Evolutionary conservation across 2,888 invertebrate species (phyloP), one percentile per base, ranked within the genome.

Genomic region (Holacanthella duospinosa): DNA sequence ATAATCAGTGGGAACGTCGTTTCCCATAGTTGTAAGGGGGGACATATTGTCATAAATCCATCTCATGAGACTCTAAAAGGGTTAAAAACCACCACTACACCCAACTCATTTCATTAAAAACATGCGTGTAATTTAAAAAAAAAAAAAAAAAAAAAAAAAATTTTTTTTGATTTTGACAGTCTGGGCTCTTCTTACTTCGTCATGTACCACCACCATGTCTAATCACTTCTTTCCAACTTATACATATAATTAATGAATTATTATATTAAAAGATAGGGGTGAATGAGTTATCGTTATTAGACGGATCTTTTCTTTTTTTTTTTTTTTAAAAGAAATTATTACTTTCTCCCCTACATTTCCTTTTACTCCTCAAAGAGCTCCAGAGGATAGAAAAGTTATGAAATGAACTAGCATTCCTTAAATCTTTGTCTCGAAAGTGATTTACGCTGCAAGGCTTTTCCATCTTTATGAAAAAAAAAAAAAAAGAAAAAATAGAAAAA

Each of bases 261-360:
- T 48, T n/a, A n/a, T 36, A 16, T 36, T 36, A 36, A 36, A 4
- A 48, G 36, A 48, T 48, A 48, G 12, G 12, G 48, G 48, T 48
- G 36, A 21, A n/a, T 57, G 57, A 57, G 57, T 57, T 57, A 57
- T 57, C 29, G 57, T 57, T 57, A 57, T 57, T 57, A 29, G 57
- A 57, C n/a, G 57, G 57, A 27, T 57, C 4, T 9, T 21, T 9
- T 48, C 48, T 21, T 21, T 9, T 48, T 21, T 48, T 4, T 4
- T n/a, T 48, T 4, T 4, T 4, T n/a, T 9, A 21, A 48, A 48
- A 48, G 6, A 48, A 4, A n/a, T 48, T 48, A 4, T 21, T 21
- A n/a, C 48, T 4, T 48, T 48, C 48, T 21, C 4, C 21, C 48
- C 48, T 48, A 9, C 12, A 4, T 48, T 48, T 36, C 16, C 9